A percentile compares a stretch with the other conserved stretches of the same genome.
Evolutionary conservation across 2,888 invertebrate genomes (phyloP).

Genomic region (Myopa tessellatipennis): DNA sequence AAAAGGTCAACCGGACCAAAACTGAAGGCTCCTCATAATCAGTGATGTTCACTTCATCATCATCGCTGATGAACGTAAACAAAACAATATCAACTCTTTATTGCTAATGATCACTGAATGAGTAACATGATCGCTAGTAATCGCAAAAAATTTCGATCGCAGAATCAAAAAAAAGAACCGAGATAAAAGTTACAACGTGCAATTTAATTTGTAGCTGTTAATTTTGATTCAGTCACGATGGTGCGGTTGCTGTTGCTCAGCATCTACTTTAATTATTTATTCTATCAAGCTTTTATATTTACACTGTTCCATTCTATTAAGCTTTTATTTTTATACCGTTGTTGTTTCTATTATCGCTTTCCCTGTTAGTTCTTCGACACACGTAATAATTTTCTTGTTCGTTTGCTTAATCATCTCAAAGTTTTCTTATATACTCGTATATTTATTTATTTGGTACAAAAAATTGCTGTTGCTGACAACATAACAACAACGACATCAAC

Average conservation of each 20-base stretch:
- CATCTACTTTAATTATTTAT: neutral
- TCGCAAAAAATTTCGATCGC: neutral
- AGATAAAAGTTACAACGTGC: neutral
- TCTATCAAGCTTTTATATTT: neutral
- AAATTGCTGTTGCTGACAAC: slow-evolving; percentile 4
- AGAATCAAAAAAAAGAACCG: neutral
- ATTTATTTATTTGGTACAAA: neutral
- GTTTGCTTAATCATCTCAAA: neutral
- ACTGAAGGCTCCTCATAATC: no score
- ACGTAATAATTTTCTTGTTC: neutral
- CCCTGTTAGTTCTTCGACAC: neutral
- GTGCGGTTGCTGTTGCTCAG: no score
- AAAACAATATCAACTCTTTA: neutral
- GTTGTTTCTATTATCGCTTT: neutral
- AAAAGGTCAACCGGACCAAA: slow-evolving; percentile 12
- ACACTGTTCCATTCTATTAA: neutral
- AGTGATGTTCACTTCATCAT: no score
- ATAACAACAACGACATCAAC: neutral
- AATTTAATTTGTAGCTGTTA: slow-evolving; percentile 17
- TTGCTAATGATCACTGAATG: neutral
- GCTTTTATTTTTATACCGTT: neutral
- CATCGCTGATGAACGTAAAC: no score
- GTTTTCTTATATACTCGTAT: neutral
- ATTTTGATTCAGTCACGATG: slow-evolving; percentile 15
- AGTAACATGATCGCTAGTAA: slow-evolving; percentile 10